Base-by-base conservation (phyloP, 2,888 invertebrate species). In the Nemapogon koenigi region DNA sequence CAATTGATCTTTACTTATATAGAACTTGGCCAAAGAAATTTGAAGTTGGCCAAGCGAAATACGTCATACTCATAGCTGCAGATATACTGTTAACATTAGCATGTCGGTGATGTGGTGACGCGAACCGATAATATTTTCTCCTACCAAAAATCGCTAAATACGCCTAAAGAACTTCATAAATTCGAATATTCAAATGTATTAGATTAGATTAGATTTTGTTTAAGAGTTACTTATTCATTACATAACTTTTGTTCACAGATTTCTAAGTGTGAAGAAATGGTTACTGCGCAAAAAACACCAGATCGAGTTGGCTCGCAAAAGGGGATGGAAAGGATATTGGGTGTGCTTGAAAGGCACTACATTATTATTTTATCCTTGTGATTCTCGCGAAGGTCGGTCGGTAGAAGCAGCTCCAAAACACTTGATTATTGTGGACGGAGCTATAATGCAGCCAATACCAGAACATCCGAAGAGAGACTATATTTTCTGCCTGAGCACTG, bases 321-420 rank as follows among this genome's bases (percentile, higher is more conserved):
- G 97, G 30, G 96, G 94, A 48, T 98, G 97, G 97, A 97, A 97
- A 73, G 95, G 95, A 46, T 97, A 97, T 72, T 97, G 97, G 97
- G 97, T 97, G 38, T 97, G 96, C 70, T 82, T 98, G 53, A 97
- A 97, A 72, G 97, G 97, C 51, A 97, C 96, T 42, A 96, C 96
- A 32, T 81, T 97, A 42, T 86, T 97, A 42, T 97, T 97, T 81
- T 97, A 97, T 75, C 94, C 94, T 2, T 95, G 94, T 70, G 94
- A 95, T 69, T 93, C 93, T 29, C 87, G 94, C 46, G 94, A 94
- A 64, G 91, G 91, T 32, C 84, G 91, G 46, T 90, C 91, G 25
- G 93, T 94, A 45, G 95, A 95, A 64, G 91, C 94, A 26, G 93
- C 94, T 30, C 95, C 95, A 38, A 94, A 94, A 72, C 95, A 96